Evolutionary conservation across 2,113 vertebrate genomes (phyloP).

Genomic region (Clarias gariepinus): DNA sequence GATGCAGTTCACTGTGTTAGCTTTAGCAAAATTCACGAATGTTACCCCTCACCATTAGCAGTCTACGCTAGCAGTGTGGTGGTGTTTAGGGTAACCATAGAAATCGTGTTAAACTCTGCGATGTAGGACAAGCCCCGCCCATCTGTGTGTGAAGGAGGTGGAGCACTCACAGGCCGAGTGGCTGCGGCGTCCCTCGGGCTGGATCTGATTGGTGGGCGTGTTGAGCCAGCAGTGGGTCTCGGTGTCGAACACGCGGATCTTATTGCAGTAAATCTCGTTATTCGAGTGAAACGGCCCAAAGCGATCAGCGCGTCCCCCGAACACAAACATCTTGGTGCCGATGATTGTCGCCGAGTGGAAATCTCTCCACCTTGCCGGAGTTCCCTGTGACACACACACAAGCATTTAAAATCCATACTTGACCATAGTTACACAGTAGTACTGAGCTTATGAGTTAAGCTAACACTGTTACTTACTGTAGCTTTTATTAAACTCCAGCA

Average conservation of each 20-base stretch:
- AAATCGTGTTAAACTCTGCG: neutral
- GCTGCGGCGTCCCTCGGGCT: constrained; percentile 90
- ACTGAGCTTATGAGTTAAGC: neutral
- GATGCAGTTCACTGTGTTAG: neutral
- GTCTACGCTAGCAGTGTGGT: neutral
- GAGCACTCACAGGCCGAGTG: constrained; percentile 91
- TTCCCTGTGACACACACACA: constrained; percentile 73
- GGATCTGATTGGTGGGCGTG: constrained; percentile 78
- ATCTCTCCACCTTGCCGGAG: constrained; percentile 93
- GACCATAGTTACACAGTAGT: neutral
- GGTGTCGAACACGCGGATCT: constrained; percentile 93
- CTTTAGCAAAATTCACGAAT: neutral
- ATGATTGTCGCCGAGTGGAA: constrained; percentile 98
- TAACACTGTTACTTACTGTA: constrained; percentile 80
- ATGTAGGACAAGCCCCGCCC: neutral
- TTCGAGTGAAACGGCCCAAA: constrained; percentile 97
- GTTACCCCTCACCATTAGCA: neutral
- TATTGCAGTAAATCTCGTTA: constrained; percentile 99
- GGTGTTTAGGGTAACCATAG: neutral
- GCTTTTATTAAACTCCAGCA: constrained; percentile 89
- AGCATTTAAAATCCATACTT: neutral
- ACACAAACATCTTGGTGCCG: constrained; percentile 93
- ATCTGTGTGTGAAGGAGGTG: neutral
- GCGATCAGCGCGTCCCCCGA: constrained; percentile 92
- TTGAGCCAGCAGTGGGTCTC: constrained; percentile 91